These are phyloP conservation scores for Pyralis farinalis DNA, from an alignment of 2,888 invertebrate genomes.

Conservation along the genomic window DNA sequence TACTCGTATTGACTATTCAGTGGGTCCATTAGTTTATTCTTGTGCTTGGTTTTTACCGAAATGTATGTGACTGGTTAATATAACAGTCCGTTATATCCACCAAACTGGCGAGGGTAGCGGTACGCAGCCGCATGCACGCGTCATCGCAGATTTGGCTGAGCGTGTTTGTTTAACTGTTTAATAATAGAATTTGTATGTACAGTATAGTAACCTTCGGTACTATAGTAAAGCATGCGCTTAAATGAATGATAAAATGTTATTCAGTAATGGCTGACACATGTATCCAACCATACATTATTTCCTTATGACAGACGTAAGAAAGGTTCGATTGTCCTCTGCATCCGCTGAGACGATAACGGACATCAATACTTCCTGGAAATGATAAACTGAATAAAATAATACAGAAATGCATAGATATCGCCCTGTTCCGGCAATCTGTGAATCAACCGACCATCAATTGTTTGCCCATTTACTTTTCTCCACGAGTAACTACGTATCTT, in stretches of 20 bases:
- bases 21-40: too few species aligned
- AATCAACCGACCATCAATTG: neutral
- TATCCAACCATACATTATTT: conserved; percentile 27
- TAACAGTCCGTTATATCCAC: conserved; percentile 5
- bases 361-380: conserved; percentile 1
- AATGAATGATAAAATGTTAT: conserved; percentile 13
- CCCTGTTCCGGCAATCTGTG: neutral
- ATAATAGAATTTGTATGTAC: conserved; percentile 6
- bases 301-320: conserved; percentile 21
- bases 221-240: conserved; percentile 23
- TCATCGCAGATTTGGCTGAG: neutral
- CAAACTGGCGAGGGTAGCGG: neutral
- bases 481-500: neutral
- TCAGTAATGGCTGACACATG: conserved; percentile 24
- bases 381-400: conserved; percentile 5
- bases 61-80: conserved; percentile 12
- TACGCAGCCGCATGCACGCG: neutral
- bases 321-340: conserved; percentile 26
- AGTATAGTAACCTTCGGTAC: conserved; percentile 13
- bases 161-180: conserved; percentile 11
- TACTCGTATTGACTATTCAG: too few species aligned
- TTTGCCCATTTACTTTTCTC: too few species aligned
- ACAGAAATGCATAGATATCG: neutral
- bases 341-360: conserved; percentile 5
- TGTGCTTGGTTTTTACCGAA: too few species aligned